Percentiles rank a stretch among this genome's conserved stretches.
phyloP scores from a whole-genome alignment of 2,888 invertebrate genomes.

The Diploptera punctata region DNA sequence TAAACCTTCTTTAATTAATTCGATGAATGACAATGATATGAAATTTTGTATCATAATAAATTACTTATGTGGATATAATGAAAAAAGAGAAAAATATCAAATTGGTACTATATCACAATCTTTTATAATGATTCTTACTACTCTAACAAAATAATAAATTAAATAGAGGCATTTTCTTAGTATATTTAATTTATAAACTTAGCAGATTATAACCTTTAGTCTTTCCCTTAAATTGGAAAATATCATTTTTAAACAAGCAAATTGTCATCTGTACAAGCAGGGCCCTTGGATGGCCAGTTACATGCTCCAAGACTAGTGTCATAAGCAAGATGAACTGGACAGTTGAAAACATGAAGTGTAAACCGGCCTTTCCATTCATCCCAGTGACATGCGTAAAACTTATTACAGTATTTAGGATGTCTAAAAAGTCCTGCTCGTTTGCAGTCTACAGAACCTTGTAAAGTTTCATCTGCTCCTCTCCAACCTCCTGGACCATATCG shows the following conservation, averaged over 20 bases:
- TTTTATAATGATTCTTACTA: no score
- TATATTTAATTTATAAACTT: constrained; percentile 11
- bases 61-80: no score
- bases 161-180: neutral
- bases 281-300: constrained; percentile 83
- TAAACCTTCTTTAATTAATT: no score
- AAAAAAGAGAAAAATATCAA: no score
- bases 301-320: constrained; percentile 78
- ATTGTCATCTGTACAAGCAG: constrained; percentile 76
- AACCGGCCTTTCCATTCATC: constrained; percentile 77
- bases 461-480: constrained; percentile 64
- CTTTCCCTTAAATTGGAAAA: neutral
- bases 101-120: no score
- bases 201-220: neutral
- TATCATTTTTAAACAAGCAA: constrained; percentile 59
- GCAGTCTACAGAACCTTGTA: constrained; percentile 60
- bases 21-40: no score
- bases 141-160: no score
- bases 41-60: no score
- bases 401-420: constrained; percentile 80
- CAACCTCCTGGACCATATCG: constrained; percentile 68
- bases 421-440: constrained; percentile 62
- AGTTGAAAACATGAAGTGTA: constrained; percentile 78
- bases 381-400: constrained; percentile 84
- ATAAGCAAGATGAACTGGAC: constrained; percentile 79